Percentiles rank a stretch among this genome's conserved stretches.
phyloP scores from a whole-genome alignment of 2,797 vertebrate species.

The Chromis chromis region DNA sequence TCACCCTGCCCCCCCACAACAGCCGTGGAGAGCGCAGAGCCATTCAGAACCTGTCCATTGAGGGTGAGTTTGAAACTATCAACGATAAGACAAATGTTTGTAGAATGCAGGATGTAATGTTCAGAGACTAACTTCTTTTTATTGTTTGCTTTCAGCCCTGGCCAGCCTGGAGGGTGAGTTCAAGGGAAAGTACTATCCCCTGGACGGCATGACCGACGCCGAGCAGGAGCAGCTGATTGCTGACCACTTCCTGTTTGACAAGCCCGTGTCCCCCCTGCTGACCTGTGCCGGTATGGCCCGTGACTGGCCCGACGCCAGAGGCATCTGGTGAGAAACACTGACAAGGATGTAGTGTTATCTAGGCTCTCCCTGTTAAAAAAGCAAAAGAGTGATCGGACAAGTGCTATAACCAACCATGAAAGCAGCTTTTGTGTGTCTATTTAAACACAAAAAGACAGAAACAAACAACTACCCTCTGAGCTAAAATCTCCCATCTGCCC shows the following conservation, averaged over 20 bases:
- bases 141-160: constrained; percentile 83
- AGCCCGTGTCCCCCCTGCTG: constrained; percentile 95
- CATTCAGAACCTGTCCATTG: constrained; percentile 92
- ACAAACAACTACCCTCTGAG: constrained; percentile 1
- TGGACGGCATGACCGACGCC: constrained; percentile 92
- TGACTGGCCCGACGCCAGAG: constrained; percentile 96
- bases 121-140: not conserved
- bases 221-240: constrained; percentile 97
- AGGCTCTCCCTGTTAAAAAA: not conserved
- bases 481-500: constrained; percentile 7
- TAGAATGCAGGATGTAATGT: rapidly evolving
- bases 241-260: constrained; percentile 98
- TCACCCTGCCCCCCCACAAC: constrained; percentile 96
- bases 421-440: not conserved
- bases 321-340: constrained; percentile 90
- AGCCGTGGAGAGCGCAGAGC: constrained; percentile 95
- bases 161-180: constrained; percentile 92
- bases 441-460: not conserved
- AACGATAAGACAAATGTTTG: not conserved
- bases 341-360: not conserved
- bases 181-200: constrained; percentile 94
- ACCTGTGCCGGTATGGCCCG: constrained; percentile 95
- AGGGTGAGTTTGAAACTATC: constrained; percentile 84
- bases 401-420: not conserved
- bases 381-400: not conserved